Conservation (phyloP, 2,113 vertebrate genomes). For the Platichthys stellatus region DNA sequence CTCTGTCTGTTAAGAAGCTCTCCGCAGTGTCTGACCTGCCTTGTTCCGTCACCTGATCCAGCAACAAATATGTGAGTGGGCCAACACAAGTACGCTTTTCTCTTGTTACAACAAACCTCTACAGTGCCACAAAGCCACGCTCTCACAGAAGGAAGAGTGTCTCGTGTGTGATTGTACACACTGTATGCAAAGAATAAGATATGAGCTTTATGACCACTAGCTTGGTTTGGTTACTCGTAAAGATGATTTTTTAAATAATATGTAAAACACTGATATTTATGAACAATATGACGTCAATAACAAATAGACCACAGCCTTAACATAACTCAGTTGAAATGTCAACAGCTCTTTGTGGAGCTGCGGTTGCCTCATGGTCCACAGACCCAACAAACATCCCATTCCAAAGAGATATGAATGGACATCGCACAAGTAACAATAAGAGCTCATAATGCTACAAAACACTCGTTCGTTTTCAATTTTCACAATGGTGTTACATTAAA, state of each 20-base stretch:
- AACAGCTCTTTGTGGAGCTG: too few species aligned
- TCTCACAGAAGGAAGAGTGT: constrained; percentile 19
- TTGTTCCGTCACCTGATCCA: constrained; percentile 51
- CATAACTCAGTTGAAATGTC: background rate
- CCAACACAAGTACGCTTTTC: constrained; percentile 54
- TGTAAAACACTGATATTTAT: background rate
- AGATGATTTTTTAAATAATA: background rate
- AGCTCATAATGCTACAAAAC: too few species aligned
- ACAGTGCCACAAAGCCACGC: constrained; percentile 9
- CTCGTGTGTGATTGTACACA: background rate
- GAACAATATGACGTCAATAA: background rate
- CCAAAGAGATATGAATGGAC: background rate
- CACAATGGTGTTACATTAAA: background rate
- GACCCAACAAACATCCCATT: background rate
- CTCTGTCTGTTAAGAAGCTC: constrained; percentile 16
- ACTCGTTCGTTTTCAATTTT: background rate
- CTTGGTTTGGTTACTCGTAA: background rate
- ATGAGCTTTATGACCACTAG: background rate
- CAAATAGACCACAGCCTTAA: background rate
- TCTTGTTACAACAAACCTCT: constrained; percentile 51
- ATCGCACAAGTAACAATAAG: background rate
- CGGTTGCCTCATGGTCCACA: background rate
- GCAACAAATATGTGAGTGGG: constrained; percentile 40
- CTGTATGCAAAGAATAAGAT: background rate
- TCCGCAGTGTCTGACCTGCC: constrained; percentile 8